These are phyloP conservation scores for Orbicella faveolata DNA, from an alignment of 64 coral and sea anemone species.

Conservation along the genomic window DNA sequence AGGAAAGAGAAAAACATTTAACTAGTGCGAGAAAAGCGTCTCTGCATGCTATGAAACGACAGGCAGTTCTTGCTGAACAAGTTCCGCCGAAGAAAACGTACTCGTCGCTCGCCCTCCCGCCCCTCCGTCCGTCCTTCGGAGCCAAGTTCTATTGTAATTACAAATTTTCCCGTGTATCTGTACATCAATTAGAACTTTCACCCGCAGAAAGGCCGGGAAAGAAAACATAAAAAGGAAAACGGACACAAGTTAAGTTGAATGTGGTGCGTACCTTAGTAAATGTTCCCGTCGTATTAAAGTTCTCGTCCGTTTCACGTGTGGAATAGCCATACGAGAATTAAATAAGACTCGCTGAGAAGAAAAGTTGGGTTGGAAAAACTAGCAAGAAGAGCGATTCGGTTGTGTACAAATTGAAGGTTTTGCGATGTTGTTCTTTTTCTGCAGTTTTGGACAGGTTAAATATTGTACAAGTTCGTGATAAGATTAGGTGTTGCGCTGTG, in stretches of 20 bases:
- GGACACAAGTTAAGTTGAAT: background rate
- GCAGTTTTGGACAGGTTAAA: conserved; percentile 61
- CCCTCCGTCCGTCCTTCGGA: too few species aligned
- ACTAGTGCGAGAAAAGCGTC: background rate
- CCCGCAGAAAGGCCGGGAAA: conserved; percentile 8
- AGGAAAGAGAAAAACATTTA: background rate
- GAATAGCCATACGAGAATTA: conserved; percentile 29
- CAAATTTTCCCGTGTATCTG: background rate
- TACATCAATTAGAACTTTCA: background rate
- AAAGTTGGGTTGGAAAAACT: background rate
- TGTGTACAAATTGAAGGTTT: background rate
- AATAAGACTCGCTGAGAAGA: background rate
- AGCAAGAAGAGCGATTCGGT: background rate
- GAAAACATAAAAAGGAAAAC: conserved; percentile 1
- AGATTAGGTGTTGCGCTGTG: conserved; percentile 48
- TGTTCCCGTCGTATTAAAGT: background rate
- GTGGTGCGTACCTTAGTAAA: background rate
- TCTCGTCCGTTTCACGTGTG: background rate
- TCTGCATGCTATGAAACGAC: background rate
- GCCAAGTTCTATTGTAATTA: background rate
- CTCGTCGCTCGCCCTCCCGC: background rate
- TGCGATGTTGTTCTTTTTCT: conserved; percentile 23
- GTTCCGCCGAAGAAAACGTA: background rate
- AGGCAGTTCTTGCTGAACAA: background rate
- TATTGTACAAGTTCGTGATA: conserved; percentile 69